Conservation (phyloP, 1,140 invertebrate genomes). For the Chironomus striatipennis region DNA sequence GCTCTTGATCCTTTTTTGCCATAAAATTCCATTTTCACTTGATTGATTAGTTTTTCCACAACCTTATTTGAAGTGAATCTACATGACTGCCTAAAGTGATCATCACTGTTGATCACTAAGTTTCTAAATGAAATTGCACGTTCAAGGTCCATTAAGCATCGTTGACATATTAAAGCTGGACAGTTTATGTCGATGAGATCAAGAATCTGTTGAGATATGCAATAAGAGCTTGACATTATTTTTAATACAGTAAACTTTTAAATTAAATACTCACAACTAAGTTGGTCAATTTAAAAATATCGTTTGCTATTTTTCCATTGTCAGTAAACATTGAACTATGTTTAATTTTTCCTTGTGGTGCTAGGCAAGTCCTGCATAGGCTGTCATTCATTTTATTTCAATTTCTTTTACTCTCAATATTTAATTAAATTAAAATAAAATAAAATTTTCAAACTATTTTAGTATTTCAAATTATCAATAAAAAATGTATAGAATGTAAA, state of each 20-base stretch:
- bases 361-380: neutral
- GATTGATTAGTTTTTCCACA: too few relatives aligned
- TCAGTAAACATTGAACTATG: neutral
- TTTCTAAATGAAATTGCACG: neutral
- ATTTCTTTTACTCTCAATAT: neutral
- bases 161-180: neutral
- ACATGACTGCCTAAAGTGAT: neutral
- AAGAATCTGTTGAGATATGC: too few relatives aligned
- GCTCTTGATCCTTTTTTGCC: too few relatives aligned
- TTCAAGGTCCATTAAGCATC: neutral
- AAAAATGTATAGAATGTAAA: neutral
- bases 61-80: too few relatives aligned
- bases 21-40: too few relatives aligned
- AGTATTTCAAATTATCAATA: too few relatives aligned
- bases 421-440: neutral
- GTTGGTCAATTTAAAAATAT: neutral
- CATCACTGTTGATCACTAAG: neutral
- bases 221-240: too few relatives aligned
- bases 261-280: neutral
- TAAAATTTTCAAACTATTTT: neutral
- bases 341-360: neutral
- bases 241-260: too few relatives aligned
- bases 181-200: neutral
- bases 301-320: neutral
- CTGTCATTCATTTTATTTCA: neutral